Evolutionary conservation across 2,888 invertebrate species (phyloP).

Genomic region (Habroteleia sp.): DNA sequence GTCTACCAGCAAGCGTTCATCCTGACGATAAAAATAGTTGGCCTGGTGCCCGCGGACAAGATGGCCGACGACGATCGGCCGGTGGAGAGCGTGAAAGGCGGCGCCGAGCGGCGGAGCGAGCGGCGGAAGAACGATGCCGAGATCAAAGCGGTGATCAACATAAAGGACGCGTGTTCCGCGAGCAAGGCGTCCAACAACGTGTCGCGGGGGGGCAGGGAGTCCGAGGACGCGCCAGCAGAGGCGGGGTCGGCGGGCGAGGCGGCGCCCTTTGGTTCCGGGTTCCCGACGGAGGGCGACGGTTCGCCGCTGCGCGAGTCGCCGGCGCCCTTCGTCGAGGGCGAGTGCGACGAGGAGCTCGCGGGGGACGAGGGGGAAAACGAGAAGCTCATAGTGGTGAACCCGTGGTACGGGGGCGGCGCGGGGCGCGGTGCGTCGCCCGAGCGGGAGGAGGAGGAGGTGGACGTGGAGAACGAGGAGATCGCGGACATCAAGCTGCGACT

Average conservation of each 20-base stretch:
- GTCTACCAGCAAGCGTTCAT: constrained; percentile 75
- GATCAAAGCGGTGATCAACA: constrained; percentile 11
- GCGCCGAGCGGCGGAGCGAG: constrained; percentile 1
- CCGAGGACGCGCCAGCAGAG: too few relatives aligned
- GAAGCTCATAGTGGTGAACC: neutral
- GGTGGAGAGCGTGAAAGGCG: neutral
- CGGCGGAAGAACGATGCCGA: constrained; percentile 12
- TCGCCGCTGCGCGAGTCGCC: too few relatives aligned
- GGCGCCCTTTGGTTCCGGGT: too few relatives aligned
- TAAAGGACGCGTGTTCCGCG: neutral
- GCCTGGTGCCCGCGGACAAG: constrained; percentile 1
- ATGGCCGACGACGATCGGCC: neutral
- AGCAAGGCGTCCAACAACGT: constrained; percentile 1
- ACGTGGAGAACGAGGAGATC: neutral
- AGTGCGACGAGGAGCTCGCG: neutral
- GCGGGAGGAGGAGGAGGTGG: neutral
- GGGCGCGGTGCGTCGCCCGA: neutral
- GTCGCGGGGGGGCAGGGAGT: neutral
- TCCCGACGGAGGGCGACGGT: too few relatives aligned
- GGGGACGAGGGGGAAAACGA: too few relatives aligned
- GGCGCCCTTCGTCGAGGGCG: too few relatives aligned
- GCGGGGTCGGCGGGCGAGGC: too few relatives aligned
- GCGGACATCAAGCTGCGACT: neutral
- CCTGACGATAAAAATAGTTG: constrained; percentile 71
- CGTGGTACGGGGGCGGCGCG: neutral